Evolutionary conservation across 1,140 invertebrate species (phyloP), one percentile per base, ranked within the genome.

Genomic region (Drosophila subobscura): DNA sequence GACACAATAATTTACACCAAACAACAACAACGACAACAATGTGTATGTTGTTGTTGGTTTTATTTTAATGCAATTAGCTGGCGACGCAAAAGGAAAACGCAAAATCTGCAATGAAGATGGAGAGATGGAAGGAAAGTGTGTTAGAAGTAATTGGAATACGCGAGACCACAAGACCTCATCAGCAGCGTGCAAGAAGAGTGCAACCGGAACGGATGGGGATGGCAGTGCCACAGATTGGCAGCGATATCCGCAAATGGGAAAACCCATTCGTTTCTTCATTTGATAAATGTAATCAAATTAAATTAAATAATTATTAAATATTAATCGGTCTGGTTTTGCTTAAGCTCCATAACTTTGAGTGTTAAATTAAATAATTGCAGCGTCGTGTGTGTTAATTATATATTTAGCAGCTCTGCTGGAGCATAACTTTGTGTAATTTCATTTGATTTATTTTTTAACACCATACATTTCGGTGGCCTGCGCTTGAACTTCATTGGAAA

Each of bases 41-140:
- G 57, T 61, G 54, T 5, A 14, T 40, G 14, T 63, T 55, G 14
- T 63, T 55, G 54, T 56, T 75, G 57, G 37, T 63, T 74, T 55
- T 60, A 56, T 80, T 65, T 75, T 65, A 81, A 88, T 88, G 83
- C 83, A 88, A 85, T 85, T 85, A 85, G 79, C 64, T 73, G 61
- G 47, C 60, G 37, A 41, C 42, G 37, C 47, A 76, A 88, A 81
- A 78, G 66, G 68, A 86, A 85, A 85, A 77, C 68, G 64, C 70
- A 71, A 80, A 81, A 88, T 74, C 81, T 85, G 81, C 73, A 85
- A 85, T 77, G 66, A 46, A 68, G 47, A 45, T 41, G 33, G 40
- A 4, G 10, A 40, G 40, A 73, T 37, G 33, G 33, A 37, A 37
- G 10, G 33, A 66, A 77, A 59, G 49, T 72, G 45, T 76, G 61